Conservation (phyloP, 2,113 vertebrate species). For the Archocentrus centrarchus region DNA sequence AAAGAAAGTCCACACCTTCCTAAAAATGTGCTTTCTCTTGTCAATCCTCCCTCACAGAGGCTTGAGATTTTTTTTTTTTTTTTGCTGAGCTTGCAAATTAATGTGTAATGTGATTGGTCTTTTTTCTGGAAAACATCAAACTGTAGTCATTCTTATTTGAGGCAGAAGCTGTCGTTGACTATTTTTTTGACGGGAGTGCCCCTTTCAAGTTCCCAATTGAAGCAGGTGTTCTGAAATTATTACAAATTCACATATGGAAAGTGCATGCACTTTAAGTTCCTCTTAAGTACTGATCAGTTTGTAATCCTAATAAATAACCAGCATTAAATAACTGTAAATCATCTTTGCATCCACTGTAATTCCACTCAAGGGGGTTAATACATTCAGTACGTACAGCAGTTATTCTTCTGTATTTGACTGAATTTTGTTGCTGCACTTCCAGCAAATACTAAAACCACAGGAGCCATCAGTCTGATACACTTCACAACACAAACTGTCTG, state of each 20-base stretch:
- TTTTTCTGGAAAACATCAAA: background rate
- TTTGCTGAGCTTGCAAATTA: constrained; percentile 23
- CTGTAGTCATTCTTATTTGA: background rate
- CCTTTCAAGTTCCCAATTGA: background rate
- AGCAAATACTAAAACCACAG: constrained; percentile 23
- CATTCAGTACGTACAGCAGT: background rate
- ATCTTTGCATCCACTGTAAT: background rate
- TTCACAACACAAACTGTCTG: background rate
- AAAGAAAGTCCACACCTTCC: background rate
- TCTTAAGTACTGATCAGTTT: background rate
- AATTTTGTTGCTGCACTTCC: constrained; percentile 2
- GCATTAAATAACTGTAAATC: background rate
- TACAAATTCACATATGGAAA: background rate
- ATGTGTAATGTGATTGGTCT: background rate
- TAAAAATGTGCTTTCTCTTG: background rate
- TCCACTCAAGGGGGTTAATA: background rate
- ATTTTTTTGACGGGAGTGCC: background rate
- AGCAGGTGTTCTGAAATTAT: constrained; percentile 4
- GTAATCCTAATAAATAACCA: background rate
- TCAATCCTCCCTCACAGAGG: background rate
- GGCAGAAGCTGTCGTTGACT: constrained; percentile 5
- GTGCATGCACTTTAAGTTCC: background rate
- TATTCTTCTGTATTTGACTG: background rate
- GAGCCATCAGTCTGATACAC: background rate
- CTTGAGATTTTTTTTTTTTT: background rate